A percentile compares a stretch with the other conserved stretches of the same genome.
Evolutionary conservation across 2,113 vertebrate genomes (phyloP).

Genomic region (Nannobrachium achirus): DNA sequence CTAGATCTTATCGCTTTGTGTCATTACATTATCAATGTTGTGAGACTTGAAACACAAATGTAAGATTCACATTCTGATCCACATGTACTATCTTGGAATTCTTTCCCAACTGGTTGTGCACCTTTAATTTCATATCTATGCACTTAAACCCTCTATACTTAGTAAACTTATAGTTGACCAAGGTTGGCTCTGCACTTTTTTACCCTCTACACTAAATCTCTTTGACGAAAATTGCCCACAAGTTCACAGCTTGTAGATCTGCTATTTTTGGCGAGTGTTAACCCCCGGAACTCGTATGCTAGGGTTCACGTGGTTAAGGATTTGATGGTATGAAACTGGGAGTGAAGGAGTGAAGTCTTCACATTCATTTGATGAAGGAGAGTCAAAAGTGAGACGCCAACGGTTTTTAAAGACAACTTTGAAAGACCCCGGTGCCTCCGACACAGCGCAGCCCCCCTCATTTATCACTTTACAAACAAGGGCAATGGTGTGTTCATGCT

Average conservation of each 20-base stretch:
- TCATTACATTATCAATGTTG: conserved; percentile 34
- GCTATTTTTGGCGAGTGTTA: no score
- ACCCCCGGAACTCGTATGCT: background rate
- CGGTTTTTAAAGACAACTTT: conserved; percentile 61
- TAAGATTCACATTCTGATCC: conserved; percentile 1
- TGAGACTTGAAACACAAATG: conserved; percentile 8
- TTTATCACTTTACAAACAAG: conserved; percentile 69
- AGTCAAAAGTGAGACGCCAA: conserved; percentile 51
- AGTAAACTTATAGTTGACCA: no score
- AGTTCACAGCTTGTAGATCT: no score
- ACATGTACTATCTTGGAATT: background rate
- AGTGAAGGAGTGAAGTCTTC: conserved; percentile 32
- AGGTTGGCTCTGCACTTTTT: no score
- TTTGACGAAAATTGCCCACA: background rate
- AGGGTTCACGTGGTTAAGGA: background rate
- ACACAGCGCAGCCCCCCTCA: conserved; percentile 34
- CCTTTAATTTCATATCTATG: background rate
- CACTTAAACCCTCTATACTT: no score
- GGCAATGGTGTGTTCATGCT: conserved; percentile 59
- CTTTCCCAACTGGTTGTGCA: background rate
- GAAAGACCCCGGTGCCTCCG: conserved; percentile 59
- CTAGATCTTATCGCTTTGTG: conserved; percentile 45
- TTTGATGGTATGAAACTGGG: background rate
- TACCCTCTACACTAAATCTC: background rate
- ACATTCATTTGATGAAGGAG: conserved; percentile 34